Evolutionary conservation across 2,113 vertebrate genomes (phyloP).

Genomic region (Mustela nigripes): DNA sequence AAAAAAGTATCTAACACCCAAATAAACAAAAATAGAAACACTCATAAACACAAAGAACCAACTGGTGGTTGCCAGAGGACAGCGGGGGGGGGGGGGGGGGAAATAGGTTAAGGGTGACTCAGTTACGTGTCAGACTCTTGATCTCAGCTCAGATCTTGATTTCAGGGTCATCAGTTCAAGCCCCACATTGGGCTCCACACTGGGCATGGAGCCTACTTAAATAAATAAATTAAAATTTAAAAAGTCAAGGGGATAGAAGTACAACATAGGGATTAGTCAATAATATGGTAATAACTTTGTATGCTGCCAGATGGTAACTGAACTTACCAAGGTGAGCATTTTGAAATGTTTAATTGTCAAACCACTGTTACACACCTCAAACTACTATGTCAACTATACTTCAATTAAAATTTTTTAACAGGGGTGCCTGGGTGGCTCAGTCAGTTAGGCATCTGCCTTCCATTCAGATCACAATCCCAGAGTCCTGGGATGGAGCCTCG

Average conservation of each 20-base stretch:
- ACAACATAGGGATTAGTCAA: neutral
- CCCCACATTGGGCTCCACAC: neutral
- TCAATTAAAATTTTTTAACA: neutral
- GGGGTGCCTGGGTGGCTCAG: too few species aligned
- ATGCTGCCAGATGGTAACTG: neutral
- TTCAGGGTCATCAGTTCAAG: neutral
- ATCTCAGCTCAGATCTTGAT: neutral
- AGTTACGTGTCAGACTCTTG: neutral
- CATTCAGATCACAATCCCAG: too few species aligned
- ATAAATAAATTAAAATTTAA: neutral
- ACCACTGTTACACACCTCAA: neutral
- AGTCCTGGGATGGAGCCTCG: too few species aligned
- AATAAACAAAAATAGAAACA: neutral
- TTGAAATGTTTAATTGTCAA: neutral
- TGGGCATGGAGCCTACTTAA: neutral
- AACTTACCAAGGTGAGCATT: neutral
- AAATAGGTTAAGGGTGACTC: neutral
- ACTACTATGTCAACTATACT: neutral
- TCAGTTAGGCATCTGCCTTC: too few species aligned
- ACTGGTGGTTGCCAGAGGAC: neutral
- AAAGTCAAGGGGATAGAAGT: neutral
- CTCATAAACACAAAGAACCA: neutral
- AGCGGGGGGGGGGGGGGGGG: neutral
- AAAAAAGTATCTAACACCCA: neutral
- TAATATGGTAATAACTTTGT: neutral